Base-by-base conservation (phyloP, 2,888 invertebrate species). In the Monoplex corrugatus region DNA sequence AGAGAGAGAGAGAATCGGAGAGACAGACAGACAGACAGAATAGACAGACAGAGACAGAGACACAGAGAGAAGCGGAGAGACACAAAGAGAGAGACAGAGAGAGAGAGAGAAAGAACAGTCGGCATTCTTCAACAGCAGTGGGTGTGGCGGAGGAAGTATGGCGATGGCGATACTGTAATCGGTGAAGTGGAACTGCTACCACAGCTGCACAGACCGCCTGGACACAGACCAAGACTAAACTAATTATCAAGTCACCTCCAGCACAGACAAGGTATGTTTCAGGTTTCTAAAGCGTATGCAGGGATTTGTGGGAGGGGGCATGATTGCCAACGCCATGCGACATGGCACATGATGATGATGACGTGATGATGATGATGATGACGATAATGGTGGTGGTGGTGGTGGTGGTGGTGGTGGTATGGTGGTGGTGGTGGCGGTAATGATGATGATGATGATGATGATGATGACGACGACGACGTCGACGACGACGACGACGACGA, bases 1-100 rank as follows among this genome's bases (percentile, higher is more conserved):
- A 43, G 84, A 84, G 44, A 84, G 44, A 84, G 44, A 84, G 44
- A 44, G 84, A 44, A 5, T 43, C 44, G 80, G 50, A 57, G 80
- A 80, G 44, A 80, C 57, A 87, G 44, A 87, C 45, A 80, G 23
- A 80, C 80, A 78, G 50, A 80, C 80, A 57, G 32, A 57, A 38
- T 35, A 45, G 50, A 44, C 6, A 87, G 57, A 80, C 28, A 87
- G 80, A 35, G 3, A 80, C 45, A 35, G 32, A 87, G 57, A n/a
- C n/a, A n/a, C n/a, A n/a, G n/a, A n/a, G n/a, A n/a, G n/a, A n/a
- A n/a, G n/a, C n/a, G n/a, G n/a, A n/a, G n/a, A n/a, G n/a, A n/a
- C n/a, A n/a, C n/a, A n/a, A n/a, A n/a, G n/a, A n/a, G n/a, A n/a
- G n/a, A n/a, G n/a, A n/a, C n/a, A 50, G 50, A 78, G 50, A 50